Conservation (phyloP, 2,797 vertebrate species). For the Syndactyla subalaris region DNA sequence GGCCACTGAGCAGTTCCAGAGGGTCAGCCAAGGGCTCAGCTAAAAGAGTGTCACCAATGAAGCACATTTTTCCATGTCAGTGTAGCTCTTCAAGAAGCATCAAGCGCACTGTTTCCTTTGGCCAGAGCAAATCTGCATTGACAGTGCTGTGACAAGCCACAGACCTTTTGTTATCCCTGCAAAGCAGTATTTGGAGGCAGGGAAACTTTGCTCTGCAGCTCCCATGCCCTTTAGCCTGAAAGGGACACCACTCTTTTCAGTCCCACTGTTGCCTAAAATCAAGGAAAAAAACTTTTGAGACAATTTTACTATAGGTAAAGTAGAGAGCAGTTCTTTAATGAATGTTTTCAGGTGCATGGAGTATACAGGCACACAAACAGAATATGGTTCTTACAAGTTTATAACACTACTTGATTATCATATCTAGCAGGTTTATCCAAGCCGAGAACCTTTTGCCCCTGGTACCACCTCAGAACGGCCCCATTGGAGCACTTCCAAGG, state of each 20-base stretch:
- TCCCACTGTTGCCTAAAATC: no score
- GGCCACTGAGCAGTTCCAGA: background rate
- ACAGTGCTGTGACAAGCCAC: background rate
- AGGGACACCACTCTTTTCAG: background rate
- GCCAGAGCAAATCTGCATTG: background rate
- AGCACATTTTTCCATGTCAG: background rate
- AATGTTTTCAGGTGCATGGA: no score
- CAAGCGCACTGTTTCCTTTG: background rate
- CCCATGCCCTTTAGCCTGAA: background rate
- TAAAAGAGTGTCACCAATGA: background rate
- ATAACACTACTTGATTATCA: no score
- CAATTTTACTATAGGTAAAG: no score
- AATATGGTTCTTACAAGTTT: no score
- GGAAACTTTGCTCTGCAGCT: background rate
- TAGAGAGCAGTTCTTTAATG: no score
- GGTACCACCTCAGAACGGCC: no score
- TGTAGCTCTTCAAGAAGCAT: background rate
- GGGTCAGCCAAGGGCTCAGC: fast-evolving
- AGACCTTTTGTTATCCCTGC: background rate
- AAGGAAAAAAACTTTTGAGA: no score
- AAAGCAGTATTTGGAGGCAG: background rate
- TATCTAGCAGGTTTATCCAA: no score
- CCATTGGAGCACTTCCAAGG: no score
- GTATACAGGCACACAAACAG: no score
- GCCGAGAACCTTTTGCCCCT: no score